These are phyloP conservation scores for Rhagonycha fulva DNA, from an alignment of 2,888 invertebrate species.

Conservation along the genomic window DNA sequence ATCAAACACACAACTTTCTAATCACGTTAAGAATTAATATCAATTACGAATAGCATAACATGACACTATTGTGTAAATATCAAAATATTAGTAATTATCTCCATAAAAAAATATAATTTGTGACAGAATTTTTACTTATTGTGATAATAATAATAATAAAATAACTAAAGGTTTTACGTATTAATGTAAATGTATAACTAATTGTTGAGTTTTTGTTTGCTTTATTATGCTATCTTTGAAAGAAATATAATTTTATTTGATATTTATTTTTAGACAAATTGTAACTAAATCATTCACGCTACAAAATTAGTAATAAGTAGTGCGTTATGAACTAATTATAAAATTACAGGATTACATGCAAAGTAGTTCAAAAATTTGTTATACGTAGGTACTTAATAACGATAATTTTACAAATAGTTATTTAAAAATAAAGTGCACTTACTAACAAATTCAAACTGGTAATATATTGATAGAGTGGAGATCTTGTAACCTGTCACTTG, in stretches of 20 bases:
- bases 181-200: background rate
- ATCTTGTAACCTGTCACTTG: too few species aligned
- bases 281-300: conserved; percentile 32
- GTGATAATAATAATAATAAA: background rate
- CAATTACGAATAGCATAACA: background rate
- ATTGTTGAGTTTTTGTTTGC: background rate
- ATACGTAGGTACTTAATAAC: background rate
- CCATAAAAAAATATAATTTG: background rate
- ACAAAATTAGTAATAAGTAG: conserved; percentile 41
- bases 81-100: background rate
- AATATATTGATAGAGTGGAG: background rate
- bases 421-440: background rate
- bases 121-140: background rate
- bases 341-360: background rate
- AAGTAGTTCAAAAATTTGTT: background rate
- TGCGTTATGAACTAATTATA: conserved; percentile 31
- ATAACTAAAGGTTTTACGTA: background rate
- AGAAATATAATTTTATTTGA: background rate
- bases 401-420: background rate
- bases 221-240: background rate
- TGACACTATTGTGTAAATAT: background rate
- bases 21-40: background rate
- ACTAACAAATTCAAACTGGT: background rate
- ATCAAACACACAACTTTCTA: background rate
- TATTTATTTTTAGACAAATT: background rate